These are phyloP conservation scores for Gadus macrocephalus DNA, from an alignment of 2,113 vertebrate species.

Conservation along the genomic window DNA sequence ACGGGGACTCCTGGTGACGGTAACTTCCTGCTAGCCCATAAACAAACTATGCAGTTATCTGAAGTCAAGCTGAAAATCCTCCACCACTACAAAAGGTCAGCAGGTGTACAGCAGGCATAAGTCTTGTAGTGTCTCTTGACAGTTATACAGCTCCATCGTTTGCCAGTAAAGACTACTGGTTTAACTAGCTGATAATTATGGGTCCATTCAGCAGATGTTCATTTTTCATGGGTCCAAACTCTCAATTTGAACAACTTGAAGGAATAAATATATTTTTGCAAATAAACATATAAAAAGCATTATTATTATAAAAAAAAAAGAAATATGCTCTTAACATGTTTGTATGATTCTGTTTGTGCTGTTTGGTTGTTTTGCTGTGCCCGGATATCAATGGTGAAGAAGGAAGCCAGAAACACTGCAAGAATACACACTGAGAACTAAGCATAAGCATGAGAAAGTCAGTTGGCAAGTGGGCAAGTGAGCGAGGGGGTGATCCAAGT, in stretches of 20 bases:
- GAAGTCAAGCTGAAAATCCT: conserved; percentile 60
- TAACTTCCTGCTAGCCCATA: conserved; percentile 62
- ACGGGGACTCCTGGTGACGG: conserved; percentile 43
- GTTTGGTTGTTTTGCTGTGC: conserved; percentile 17
- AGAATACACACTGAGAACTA: neutral
- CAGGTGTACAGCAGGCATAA: conserved; percentile 50
- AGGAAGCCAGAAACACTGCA: conserved; percentile 17
- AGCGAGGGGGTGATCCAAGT: too few species aligned
- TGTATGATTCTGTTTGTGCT: neutral
- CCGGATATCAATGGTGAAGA: neutral
- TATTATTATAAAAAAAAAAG: neutral
- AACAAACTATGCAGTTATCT: conserved; percentile 66
- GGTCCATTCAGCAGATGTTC: neutral
- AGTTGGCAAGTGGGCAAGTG: too few species aligned
- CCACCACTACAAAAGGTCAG: conserved; percentile 59
- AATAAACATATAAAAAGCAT: conserved; percentile 1
- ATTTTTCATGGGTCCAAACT: neutral
- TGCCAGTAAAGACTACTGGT: conserved; percentile 39
- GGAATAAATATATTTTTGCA: conserved; percentile 13
- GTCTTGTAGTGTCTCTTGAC: conserved; percentile 50
- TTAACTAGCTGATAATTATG: conserved; percentile 37
- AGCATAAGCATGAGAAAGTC: too few species aligned
- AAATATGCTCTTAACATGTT: too few species aligned
- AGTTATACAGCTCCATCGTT: conserved; percentile 52
- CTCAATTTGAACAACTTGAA: neutral